Evolutionary conservation across 35 echinoderm and acorn worm genomes (phyloP), one percentile per base, ranked within the genome.

Genomic region (Apostichopus californicus): DNA sequence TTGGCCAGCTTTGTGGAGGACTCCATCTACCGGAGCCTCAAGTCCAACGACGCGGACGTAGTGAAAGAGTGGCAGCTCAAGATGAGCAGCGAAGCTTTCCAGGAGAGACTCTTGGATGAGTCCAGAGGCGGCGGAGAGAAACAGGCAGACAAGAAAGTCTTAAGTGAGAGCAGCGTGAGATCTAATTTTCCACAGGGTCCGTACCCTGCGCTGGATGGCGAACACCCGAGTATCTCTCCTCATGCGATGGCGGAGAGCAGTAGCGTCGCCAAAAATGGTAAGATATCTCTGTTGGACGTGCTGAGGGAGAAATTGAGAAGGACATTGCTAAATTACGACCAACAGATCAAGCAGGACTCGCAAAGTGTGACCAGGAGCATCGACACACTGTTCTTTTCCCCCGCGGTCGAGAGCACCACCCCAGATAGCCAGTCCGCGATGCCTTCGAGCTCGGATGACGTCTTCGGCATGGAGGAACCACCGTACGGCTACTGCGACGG

Each of bases 21-120:
- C 73, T 91, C 89, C 53, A 91, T 91, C 13, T 91, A 91, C 73
- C 71, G 77, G 22, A 91, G 89, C 77, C 70, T 90, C 1, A 90
- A 90, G 22, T 90, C 88, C 65, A 90, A 90, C 56, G 88, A 90
- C 72, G 88, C 66, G 0, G 88, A 73, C 22, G 88, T 90, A 10
- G 88, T 90, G 14, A 90, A 90, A 61, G 88, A 90, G 63, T 90
- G 88, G 88, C 88, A 90, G 73, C 66, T 90, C 68, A 90, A 90
- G 46, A 90, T 90, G 88, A 77, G 21, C 5, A 56, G 34, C 52
- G 88, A 90, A 56, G 68, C 88, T 0, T 90, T 73, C 22, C 65
- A 46, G 6, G 73, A 78, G 14, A 54, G 28, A 11, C n/a, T 73
- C 34, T n/a, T 34, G n/a, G 68, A 78, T 24, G 88, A 90, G 8